phyloP scores from a whole-genome alignment of 1,140 invertebrate genomes.

The Drosophila obscura region DNA sequence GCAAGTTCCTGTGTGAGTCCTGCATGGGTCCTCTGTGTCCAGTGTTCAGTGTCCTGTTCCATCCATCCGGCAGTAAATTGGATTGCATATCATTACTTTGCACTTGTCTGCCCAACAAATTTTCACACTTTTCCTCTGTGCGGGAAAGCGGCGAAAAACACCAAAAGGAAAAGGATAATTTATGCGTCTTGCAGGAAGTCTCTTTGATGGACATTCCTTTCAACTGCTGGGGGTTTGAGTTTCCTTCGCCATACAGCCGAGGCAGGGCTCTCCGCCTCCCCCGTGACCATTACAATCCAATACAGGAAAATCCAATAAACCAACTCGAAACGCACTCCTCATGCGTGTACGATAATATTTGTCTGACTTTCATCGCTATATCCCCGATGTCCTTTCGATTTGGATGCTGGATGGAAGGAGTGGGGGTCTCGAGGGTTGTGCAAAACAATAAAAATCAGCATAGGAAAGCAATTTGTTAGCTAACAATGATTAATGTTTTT shows the following conservation, averaged over 20 bases:
- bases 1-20: conserved; percentile 64
- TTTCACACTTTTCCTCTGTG: conserved; percentile 64
- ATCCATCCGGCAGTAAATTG: conserved; percentile 64
- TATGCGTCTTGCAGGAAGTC: conserved; percentile 63
- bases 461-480: conserved; percentile 63
- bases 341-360: conserved; percentile 71
- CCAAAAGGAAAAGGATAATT: conserved; percentile 72
- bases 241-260: conserved; percentile 4
- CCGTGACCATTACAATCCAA: conserved; percentile 25
- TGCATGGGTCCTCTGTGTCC: background rate
- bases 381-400: background rate
- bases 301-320: conserved; percentile 68
- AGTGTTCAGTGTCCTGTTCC: no score
- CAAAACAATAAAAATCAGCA: conserved; percentile 51
- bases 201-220: conserved; percentile 66
- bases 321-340: conserved; percentile 37
- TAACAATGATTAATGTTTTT: conserved; percentile 70
- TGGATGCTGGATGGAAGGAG: no score
- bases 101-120: conserved; percentile 74
- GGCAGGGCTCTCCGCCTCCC: background rate
- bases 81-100: conserved; percentile 82
- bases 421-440: background rate
- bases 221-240: conserved; percentile 45
- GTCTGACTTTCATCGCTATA: conserved; percentile 23
- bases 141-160: conserved; percentile 13